Evolutionary conservation across 2,113 vertebrate genomes (phyloP).

Genomic region (Passer montanus): DNA sequence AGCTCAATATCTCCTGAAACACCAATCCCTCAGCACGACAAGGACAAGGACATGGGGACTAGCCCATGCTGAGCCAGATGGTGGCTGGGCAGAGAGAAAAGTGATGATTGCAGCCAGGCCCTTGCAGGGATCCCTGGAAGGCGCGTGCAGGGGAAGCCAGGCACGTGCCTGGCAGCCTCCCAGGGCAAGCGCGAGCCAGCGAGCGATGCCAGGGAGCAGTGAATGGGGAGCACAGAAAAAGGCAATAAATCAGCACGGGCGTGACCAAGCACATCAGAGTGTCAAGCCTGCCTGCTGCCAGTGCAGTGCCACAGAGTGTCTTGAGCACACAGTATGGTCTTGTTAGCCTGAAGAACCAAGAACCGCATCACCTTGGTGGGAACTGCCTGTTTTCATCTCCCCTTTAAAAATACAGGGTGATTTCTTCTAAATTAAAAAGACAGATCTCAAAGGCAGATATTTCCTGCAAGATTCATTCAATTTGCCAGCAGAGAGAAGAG

Average conservation of each 20-base stretch:
- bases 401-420: neutral
- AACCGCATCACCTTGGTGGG: neutral
- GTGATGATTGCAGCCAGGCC: rapidly evolving
- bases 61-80: neutral
- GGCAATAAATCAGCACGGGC: neutral
- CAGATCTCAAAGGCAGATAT: neutral
- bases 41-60: neutral
- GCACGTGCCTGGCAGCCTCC: constrained; percentile 23
- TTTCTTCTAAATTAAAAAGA: neutral
- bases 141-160: neutral
- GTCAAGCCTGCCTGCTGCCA: neutral
- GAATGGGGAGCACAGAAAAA: neutral
- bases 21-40: neutral
- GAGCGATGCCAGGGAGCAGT: neutral
- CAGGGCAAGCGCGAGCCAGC: neutral
- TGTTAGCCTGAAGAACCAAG: neutral
- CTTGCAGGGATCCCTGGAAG: neutral
- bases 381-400: neutral
- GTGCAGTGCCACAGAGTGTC: neutral
- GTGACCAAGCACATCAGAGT: neutral
- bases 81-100: neutral
- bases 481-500: neutral
- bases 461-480: neutral
- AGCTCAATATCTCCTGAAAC: neutral
- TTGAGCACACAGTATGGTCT: neutral